Evolutionary conservation across 2,113 vertebrate species (phyloP), one percentile per base, ranked within the genome.

Genomic region (Caranx ignobilis): DNA sequence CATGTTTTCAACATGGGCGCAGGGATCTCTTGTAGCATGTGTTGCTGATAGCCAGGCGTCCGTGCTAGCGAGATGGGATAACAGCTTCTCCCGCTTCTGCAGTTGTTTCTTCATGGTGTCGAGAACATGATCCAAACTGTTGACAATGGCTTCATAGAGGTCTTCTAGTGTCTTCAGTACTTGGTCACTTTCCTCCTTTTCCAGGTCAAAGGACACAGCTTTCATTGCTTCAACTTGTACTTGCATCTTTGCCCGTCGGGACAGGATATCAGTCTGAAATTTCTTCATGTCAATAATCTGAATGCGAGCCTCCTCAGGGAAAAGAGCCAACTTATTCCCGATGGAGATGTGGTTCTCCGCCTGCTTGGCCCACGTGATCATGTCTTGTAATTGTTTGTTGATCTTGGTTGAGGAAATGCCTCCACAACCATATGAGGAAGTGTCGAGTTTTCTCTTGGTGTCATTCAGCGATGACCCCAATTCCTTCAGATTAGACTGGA

Each of bases 261-360:
- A 94, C 47, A 95, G 84, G 85, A 96, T 82, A 52, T 93, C 94
- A 1, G 90, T 86, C 0, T 95, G 94, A 35, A 88, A 68, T 71
- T 90, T 93, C 75, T 94, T 94, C 84, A 96, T 96, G 71, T 81
- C 91, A 77, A 62, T 79, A 37, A 98, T 96, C 88, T 98, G 96
- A 21, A 92, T 85, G 10, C 89, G 77, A 66, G 97, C 92, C 79
- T 95, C 93, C 16, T 93, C 94, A 0, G 96, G 96, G 56, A 96
- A 95, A 80, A 99, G 95, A 19, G 96, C 91, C 45, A 95, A 82
- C 60, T 90, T 93, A 64, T 92, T 82, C 18, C 78, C 85, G 0
- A 90, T 82, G 6, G 81, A 83, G 5, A 94, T 84, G 63, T 89
- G 83, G 63, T 74, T 87, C 63, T 95, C 90, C 2, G 88, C 89